phyloP scores from a whole-genome alignment of 2,888 invertebrate genomes.

The Fragum fragum region DNA sequence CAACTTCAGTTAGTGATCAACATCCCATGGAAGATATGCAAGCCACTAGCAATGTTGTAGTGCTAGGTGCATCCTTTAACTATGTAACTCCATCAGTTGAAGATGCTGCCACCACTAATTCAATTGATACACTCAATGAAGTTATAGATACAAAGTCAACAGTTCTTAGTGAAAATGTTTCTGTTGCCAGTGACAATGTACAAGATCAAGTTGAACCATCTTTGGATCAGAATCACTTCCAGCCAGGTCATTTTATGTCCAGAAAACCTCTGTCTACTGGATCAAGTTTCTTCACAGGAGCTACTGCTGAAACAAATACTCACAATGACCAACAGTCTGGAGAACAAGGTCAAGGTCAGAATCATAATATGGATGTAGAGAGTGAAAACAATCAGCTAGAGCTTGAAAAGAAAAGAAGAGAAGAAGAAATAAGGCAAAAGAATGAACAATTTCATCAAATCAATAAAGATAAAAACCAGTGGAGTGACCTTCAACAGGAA shows the following conservation, averaged over 20 bases:
- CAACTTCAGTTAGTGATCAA: not conserved
- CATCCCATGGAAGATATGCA: not conserved
- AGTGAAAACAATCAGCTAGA: not conserved
- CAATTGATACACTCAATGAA: slow-evolving; percentile 24
- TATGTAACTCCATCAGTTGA: slow-evolving; percentile 28
- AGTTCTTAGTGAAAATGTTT: slow-evolving; percentile 39
- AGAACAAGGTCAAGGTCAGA: slow-evolving; percentile 27
- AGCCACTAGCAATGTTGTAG: not conserved
- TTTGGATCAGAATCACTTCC: slow-evolving; percentile 64
- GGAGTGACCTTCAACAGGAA: not conserved
- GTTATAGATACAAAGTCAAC: slow-evolving; percentile 6
- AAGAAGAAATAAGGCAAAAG: slow-evolving; percentile 26
- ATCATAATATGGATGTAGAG: not conserved
- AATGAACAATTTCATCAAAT: not conserved
- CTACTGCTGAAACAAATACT: slow-evolving; percentile 17
- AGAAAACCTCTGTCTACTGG: slow-evolving; percentile 73
- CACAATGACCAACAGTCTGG: not conserved
- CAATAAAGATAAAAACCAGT: not conserved
- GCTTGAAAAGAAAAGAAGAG: not conserved
- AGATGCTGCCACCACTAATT: slow-evolving; percentile 18
- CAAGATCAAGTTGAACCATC: slow-evolving; percentile 60
- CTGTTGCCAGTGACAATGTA: slow-evolving; percentile 51
- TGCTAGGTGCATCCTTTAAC: slow-evolving; percentile 50
- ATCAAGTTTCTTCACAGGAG: slow-evolving; percentile 30
- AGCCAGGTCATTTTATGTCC: slow-evolving; percentile 67